Evolutionary conservation across 2,888 invertebrate genomes (phyloP).

Genomic region (Phania funesta): DNA sequence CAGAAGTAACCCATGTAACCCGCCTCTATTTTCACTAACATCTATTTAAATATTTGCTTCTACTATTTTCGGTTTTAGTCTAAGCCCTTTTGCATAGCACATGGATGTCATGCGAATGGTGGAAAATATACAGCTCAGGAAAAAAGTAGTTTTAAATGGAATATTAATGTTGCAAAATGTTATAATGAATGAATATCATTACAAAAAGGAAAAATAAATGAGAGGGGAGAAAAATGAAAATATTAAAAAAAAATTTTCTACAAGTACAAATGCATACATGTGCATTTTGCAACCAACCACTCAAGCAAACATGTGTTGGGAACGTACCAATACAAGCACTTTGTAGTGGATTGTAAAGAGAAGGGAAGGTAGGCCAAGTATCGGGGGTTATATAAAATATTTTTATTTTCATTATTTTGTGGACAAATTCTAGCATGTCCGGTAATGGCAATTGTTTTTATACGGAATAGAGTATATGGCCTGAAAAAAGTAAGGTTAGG

Average conservation of each 20-base stretch:
- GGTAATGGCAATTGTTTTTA: no score
- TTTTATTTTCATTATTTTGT: no score
- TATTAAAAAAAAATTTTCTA: conserved; percentile 10
- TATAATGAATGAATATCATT: conserved; percentile 64
- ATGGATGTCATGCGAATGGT: conserved; percentile 12
- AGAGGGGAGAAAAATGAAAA: neutral
- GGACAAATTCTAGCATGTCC: no score
- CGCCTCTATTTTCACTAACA: conserved; percentile 51
- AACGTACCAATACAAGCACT: neutral
- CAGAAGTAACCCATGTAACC: conserved; percentile 51
- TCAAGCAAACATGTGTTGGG: conserved; percentile 4
- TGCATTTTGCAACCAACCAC: neutral
- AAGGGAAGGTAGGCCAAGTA: neutral
- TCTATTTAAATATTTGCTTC: conserved; percentile 49
- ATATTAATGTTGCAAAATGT: conserved; percentile 67
- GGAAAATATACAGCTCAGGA: neutral
- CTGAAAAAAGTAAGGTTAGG: no score
- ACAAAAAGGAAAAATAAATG: conserved; percentile 11
- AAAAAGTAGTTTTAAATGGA: conserved; percentile 51
- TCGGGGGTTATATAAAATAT: no score
- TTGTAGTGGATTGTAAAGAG: neutral
- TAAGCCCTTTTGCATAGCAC: neutral
- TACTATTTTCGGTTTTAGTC: conserved; percentile 12
- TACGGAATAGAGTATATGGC: no score
- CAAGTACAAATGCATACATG: conserved; percentile 17